Evolutionary conservation across 1,140 invertebrate species (phyloP).

Genomic region (Anastrepha obliqua): DNA sequence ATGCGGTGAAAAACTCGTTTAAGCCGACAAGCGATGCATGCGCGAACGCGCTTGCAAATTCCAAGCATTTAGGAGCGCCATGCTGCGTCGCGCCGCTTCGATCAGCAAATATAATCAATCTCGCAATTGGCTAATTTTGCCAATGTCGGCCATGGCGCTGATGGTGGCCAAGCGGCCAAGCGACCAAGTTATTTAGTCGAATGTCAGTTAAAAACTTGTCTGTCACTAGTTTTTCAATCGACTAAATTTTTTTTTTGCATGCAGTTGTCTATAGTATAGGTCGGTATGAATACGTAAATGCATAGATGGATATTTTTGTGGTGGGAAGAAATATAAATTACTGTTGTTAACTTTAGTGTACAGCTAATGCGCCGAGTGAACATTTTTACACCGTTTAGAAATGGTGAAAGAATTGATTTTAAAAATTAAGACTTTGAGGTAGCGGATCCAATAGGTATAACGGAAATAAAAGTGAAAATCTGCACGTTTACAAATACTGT

Average conservation of each 20-base stretch:
- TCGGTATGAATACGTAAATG: no score
- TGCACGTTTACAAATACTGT: no score
- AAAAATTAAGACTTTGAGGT: no score
- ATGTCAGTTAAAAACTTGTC: constrained; percentile 36
- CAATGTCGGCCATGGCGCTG: constrained; percentile 28
- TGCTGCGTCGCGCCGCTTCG: neutral
- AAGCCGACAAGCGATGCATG: neutral
- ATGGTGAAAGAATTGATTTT: no score
- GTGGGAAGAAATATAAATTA: no score
- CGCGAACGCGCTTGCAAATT: constrained; percentile 8
- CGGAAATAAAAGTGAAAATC: no score
- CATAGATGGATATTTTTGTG: no score
- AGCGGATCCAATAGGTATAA: no score
- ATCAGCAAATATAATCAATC: constrained; percentile 7
- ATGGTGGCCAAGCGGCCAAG: constrained; percentile 1
- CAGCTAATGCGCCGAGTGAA: no score
- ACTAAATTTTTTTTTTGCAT: neutral
- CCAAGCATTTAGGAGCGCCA: constrained; percentile 41
- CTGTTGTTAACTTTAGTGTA: no score
- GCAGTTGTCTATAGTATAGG: no score
- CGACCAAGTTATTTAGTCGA: neutral
- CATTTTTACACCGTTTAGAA: no score
- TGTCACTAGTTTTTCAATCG: neutral
- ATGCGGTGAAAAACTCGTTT: constrained; percentile 25
- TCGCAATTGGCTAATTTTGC: constrained; percentile 27